Evolutionary conservation across 2,113 vertebrate species (phyloP).

Genomic region (Mungos mungo): DNA sequence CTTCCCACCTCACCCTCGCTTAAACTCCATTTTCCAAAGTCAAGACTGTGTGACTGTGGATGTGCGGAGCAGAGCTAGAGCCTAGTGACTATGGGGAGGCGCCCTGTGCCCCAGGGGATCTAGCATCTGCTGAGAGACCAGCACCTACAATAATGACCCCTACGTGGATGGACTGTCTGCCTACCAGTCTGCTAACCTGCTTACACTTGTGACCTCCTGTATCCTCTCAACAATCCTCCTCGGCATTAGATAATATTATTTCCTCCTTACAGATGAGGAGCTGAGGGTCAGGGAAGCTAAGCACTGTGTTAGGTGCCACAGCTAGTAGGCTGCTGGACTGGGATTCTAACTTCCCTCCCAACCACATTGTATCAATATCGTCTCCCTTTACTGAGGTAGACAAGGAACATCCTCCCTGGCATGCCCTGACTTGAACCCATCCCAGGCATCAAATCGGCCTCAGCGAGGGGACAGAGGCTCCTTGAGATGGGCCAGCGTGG

Average conservation of each 20-base stretch:
- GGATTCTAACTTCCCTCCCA: neutral
- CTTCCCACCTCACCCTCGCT: neutral
- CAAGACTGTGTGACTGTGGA: neutral
- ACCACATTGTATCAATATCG: fast-evolving
- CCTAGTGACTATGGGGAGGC: neutral
- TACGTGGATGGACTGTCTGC: neutral
- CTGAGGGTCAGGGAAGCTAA: neutral
- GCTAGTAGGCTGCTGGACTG: neutral
- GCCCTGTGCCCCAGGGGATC: neutral
- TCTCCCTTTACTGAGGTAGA: neutral
- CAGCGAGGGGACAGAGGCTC: neutral
- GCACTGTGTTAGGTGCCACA: neutral
- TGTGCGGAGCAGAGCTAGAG: neutral
- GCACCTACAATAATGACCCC: neutral
- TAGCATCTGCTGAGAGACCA: neutral
- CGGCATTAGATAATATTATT: too few relatives aligned
- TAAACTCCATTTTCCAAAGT: conserved; percentile 3
- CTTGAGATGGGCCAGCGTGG: neutral
- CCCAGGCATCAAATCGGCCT: neutral
- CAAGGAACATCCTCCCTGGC: neutral
- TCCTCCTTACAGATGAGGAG: neutral
- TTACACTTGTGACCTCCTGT: neutral
- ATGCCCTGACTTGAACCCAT: neutral
- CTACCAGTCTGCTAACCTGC: neutral
- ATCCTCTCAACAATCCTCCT: neutral